Conservation (phyloP, 2,113 vertebrate species). For the Burhinus oedicnemus region DNA sequence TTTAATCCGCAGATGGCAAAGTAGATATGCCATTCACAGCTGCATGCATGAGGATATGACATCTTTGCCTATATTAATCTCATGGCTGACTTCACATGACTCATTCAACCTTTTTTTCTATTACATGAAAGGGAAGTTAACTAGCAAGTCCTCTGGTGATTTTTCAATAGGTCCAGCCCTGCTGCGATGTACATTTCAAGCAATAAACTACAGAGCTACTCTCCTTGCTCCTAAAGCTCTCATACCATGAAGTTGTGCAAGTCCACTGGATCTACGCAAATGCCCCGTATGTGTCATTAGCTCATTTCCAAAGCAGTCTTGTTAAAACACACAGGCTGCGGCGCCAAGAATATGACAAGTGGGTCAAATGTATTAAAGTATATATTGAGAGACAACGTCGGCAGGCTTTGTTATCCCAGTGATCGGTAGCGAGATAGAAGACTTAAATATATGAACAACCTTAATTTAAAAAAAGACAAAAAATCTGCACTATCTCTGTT, state of each 20-base stretch:
- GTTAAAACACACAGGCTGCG: not conserved
- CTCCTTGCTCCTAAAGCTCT: not conserved
- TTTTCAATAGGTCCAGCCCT: conserved; percentile 57
- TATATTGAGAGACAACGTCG: not conserved
- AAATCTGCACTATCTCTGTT: not conserved
- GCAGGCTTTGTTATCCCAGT: not conserved
- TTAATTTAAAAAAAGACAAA: not conserved
- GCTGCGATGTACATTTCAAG: not conserved
- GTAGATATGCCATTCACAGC: conserved; percentile 71
- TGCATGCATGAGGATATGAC: conserved; percentile 69
- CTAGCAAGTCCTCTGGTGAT: conserved; percentile 31
- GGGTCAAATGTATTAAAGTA: not conserved
- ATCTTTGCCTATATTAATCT: conserved; percentile 76
- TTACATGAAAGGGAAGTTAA: conserved; percentile 67
- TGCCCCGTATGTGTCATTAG: not conserved
- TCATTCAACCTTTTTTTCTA: conserved; percentile 67
- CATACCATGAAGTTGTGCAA: not conserved
- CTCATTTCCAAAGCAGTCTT: not conserved
- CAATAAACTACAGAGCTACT: not conserved
- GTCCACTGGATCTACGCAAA: not conserved
- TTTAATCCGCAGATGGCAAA: conserved; percentile 74
- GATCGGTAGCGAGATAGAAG: not conserved
- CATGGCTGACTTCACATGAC: conserved; percentile 73
- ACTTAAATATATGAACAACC: not conserved
- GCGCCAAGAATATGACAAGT: not conserved